Evolutionary conservation across 2,888 invertebrate species (phyloP).

Genomic region (Spodoptera littoralis): DNA sequence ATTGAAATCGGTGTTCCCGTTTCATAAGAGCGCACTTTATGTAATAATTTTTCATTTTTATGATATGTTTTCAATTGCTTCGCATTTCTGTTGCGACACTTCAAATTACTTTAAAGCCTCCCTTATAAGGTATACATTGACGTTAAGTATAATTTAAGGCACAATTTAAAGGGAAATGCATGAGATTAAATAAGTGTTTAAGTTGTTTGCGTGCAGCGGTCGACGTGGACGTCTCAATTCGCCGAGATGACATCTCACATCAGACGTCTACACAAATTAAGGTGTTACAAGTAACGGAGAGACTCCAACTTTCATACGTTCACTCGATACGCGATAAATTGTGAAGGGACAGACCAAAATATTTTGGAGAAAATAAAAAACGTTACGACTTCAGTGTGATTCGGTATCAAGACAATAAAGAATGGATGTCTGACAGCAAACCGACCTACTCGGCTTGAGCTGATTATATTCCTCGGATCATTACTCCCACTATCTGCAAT

Average conservation of each 20-base stretch:
- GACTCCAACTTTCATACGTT: conserved; percentile 61
- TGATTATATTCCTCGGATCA: conserved; percentile 38
- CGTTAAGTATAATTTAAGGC: conserved; percentile 63
- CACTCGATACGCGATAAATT: conserved; percentile 64
- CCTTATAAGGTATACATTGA: conserved; percentile 53
- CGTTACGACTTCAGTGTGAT: conserved; percentile 34
- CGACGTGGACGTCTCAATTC: conserved; percentile 74
- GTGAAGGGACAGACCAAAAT: conserved; percentile 66
- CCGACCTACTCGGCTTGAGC: conserved; percentile 24
- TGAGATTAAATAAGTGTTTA: conserved; percentile 72
- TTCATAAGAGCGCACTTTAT: conserved; percentile 12
- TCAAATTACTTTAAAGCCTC: conserved; percentile 54
- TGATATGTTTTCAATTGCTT: conserved; percentile 41
- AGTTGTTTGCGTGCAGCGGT: conserved; percentile 64
- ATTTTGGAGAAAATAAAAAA: conserved; percentile 55
- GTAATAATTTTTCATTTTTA: conserved; percentile 35
- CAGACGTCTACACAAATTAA: conserved; percentile 70
- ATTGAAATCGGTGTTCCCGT: conserved; percentile 12
- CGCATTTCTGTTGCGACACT: conserved; percentile 52
- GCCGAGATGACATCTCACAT: conserved; percentile 71
- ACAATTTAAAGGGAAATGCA: conserved; percentile 70
- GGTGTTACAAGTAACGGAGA: conserved; percentile 60
- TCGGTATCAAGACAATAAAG: conserved; percentile 44
- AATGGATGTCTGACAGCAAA: conserved; percentile 18
- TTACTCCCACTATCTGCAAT: conserved; percentile 36